Evolutionary conservation across 2,888 invertebrate species (phyloP).

Genomic region (Synanthedon myopaeformis): DNA sequence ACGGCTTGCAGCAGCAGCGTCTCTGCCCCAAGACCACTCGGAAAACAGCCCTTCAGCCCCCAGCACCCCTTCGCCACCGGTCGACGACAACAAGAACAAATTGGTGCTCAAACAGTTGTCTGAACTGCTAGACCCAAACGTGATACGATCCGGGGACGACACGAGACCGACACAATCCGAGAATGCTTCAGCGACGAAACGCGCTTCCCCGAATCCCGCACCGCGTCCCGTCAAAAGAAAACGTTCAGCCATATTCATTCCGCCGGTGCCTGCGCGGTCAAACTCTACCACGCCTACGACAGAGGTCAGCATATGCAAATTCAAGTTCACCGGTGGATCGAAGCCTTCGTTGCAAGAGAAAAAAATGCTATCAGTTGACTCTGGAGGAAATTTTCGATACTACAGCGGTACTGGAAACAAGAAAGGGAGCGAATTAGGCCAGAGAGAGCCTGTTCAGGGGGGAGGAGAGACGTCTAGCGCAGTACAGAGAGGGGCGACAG

Average conservation of each 20-base stretch:
- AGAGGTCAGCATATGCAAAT: constrained; percentile 92
- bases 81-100: constrained; percentile 52
- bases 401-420: constrained; percentile 89
- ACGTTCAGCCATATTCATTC: constrained; percentile 86
- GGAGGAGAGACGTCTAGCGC: constrained; percentile 25
- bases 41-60: constrained; percentile 30
- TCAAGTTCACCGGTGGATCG: constrained; percentile 92
- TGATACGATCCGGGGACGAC: constrained; percentile 46
- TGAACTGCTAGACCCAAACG: constrained; percentile 55
- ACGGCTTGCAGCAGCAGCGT: constrained; percentile 72
- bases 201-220: constrained; percentile 41
- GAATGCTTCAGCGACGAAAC: constrained; percentile 55
- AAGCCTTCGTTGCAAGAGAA: constrained; percentile 91
- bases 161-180: constrained; percentile 28
- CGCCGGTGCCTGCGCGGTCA: constrained; percentile 80
- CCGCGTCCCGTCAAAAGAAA: constrained; percentile 75
- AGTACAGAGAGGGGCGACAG: constrained; percentile 17
- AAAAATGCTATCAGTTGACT: constrained; percentile 91
- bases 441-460: constrained; percentile 75
- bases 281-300: constrained; percentile 82
- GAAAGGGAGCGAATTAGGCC: constrained; percentile 84
- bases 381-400: constrained; percentile 88
- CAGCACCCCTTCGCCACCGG: constrained; percentile 39
- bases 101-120: constrained; percentile 60
- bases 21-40: constrained; percentile 47